phyloP scores from a whole-genome alignment of 2,113 vertebrate genomes.

The Piprites chloris region DNA sequence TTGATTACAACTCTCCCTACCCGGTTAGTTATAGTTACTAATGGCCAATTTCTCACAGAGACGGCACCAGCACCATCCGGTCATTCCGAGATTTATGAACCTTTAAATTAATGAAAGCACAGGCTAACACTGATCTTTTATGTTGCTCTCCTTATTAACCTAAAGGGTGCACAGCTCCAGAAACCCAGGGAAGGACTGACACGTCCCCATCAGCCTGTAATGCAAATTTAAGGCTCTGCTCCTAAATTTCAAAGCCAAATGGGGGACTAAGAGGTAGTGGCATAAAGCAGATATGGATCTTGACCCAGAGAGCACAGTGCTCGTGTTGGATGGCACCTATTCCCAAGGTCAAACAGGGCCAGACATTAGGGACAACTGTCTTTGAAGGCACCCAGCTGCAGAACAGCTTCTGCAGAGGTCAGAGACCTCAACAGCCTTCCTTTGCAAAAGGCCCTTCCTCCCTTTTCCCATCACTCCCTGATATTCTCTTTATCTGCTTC shows the following conservation, averaged over 20 bases:
- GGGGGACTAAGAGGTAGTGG: background rate
- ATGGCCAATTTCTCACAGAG: slow-evolving; percentile 16
- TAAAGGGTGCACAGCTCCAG: background rate
- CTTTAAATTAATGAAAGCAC: slow-evolving; percentile 42
- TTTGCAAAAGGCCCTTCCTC: background rate
- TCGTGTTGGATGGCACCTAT: background rate
- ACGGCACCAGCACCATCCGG: background rate
- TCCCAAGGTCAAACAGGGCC: background rate
- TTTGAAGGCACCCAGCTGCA: background rate
- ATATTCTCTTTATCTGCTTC: background rate
- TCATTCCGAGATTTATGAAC: slow-evolving; percentile 31
- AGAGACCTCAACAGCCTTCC: background rate
- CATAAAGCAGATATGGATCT: background rate
- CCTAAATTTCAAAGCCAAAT: background rate
- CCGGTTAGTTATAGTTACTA: slow-evolving; percentile 41
- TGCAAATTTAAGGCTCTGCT: slow-evolving; percentile 4
- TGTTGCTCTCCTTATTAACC: background rate
- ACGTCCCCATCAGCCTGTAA: background rate
- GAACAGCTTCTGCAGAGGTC: background rate
- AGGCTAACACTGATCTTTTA: slow-evolving; percentile 2
- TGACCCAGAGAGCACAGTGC: background rate
- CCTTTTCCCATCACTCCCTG: background rate
- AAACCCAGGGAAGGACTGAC: background rate
- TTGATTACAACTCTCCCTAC: slow-evolving; percentile 40
- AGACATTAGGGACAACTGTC: background rate